Conservation (phyloP, 1,140 invertebrate species). For the Drosophila jambulina region DNA sequence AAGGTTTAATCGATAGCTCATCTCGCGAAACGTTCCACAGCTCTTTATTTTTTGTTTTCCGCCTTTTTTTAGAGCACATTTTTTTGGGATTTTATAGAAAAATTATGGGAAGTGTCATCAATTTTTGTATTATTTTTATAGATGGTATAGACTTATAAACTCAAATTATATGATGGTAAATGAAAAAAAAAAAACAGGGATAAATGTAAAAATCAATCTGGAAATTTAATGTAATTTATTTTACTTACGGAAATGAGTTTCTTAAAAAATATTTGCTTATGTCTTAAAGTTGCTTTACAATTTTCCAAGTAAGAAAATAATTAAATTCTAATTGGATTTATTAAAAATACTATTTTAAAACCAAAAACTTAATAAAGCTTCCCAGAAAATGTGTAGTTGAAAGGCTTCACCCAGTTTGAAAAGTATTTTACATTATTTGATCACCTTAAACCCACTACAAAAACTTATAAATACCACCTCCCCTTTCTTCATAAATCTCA, state of each 20-base stretch:
- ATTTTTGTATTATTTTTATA: constrained; percentile 60
- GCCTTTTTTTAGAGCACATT: constrained; percentile 68
- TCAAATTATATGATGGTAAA: constrained; percentile 19
- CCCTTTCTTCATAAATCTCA: neutral
- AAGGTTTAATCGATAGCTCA: constrained; percentile 75
- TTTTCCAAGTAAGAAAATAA: too few relatives aligned
- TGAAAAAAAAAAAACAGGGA: too few relatives aligned
- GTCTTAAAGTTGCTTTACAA: neutral
- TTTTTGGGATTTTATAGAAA: constrained; percentile 40
- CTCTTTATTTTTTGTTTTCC: neutral
- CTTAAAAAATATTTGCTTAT: too few relatives aligned
- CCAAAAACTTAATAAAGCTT: too few relatives aligned
- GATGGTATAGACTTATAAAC: constrained; percentile 11
- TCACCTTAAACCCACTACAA: neutral
- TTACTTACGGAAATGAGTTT: neutral
- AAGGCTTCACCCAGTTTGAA: neutral
- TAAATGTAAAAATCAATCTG: too few relatives aligned
- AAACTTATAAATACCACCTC: neutral
- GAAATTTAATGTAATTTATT: neutral
- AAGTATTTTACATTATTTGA: neutral
- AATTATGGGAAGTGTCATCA: constrained; percentile 67
- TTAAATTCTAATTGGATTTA: too few relatives aligned
- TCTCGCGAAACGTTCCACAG: constrained; percentile 50
- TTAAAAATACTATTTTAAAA: neutral
- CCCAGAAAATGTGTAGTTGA: too few relatives aligned